phyloP scores from a whole-genome alignment of 2,797 vertebrate genomes.

The Sebastes reedi region DNA sequence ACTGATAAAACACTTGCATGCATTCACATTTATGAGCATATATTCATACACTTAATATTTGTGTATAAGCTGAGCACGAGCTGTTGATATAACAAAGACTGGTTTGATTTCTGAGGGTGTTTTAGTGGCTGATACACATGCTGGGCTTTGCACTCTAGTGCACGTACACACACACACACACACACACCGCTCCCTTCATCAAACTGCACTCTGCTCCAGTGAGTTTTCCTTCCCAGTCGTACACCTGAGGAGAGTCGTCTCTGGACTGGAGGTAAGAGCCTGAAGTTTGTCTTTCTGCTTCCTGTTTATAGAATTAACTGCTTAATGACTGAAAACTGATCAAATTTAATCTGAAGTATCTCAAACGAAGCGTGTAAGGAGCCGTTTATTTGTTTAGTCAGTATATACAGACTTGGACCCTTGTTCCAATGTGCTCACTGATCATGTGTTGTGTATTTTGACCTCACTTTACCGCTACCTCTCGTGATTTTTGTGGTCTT shows the following conservation, averaged over 20 bases:
- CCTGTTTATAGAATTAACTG: not conserved
- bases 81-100: not conserved
- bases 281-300: not conserved
- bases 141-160: not conserved
- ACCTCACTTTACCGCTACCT: not conserved
- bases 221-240: constrained; percentile 25
- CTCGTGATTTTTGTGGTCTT: not conserved
- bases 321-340: not conserved
- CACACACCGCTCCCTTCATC: constrained; percentile 1
- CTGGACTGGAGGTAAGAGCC: constrained; percentile 59
- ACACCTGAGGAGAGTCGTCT: constrained; percentile 45
- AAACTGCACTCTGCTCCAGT: constrained; percentile 62
- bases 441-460: constrained; percentile 19
- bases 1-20: constrained; percentile 17
- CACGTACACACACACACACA: not conserved
- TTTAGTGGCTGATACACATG: not conserved
- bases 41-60: not conserved
- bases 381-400: constrained; percentile 35
- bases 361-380: not conserved
- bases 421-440: constrained; percentile 1
- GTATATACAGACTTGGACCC: constrained; percentile 5
- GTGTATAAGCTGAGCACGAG: not conserved
- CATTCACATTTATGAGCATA: not conserved
- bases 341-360: not conserved
- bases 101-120: not conserved